Evolutionary conservation across 1,140 invertebrate genomes (phyloP).

Genomic region (Reticulitermes speratus): DNA sequence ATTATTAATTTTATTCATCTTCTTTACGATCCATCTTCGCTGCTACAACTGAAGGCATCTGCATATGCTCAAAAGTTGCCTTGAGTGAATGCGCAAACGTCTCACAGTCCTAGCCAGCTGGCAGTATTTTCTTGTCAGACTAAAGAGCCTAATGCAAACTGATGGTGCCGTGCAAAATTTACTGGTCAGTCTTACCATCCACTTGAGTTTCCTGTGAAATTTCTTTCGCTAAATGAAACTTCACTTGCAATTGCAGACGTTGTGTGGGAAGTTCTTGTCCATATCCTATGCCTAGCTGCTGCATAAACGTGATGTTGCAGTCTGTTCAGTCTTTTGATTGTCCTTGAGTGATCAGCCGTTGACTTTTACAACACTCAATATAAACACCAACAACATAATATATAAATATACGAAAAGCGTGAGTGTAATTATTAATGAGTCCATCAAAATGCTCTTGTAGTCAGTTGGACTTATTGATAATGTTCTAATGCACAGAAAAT

Average conservation of each 20-base stretch:
- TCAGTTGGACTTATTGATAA: too few species aligned
- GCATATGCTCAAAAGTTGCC: neutral
- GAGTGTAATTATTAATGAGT: too few species aligned
- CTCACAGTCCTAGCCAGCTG: neutral
- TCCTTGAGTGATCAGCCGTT: too few species aligned
- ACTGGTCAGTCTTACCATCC: neutral
- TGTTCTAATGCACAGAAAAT: too few species aligned
- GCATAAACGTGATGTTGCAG: too few species aligned
- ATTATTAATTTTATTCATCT: slow-evolving; percentile 8
- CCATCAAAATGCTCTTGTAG: too few species aligned
- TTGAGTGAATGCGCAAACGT: neutral
- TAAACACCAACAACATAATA: too few species aligned
- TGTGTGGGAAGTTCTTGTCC: neutral
- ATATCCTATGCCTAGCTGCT: too few species aligned
- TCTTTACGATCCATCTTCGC: neutral
- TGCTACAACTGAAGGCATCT: neutral
- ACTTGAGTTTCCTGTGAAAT: neutral
- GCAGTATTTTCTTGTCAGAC: neutral
- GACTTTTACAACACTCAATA: too few species aligned
- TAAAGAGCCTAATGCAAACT: neutral
- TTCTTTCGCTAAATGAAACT: neutral
- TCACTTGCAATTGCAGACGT: neutral
- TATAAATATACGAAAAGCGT: too few species aligned
- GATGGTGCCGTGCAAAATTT: slow-evolving; percentile 8
- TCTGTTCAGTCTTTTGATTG: too few species aligned